Conservation (phyloP, 2,797 vertebrate genomes). For the Thripadectes ignobilis region DNA sequence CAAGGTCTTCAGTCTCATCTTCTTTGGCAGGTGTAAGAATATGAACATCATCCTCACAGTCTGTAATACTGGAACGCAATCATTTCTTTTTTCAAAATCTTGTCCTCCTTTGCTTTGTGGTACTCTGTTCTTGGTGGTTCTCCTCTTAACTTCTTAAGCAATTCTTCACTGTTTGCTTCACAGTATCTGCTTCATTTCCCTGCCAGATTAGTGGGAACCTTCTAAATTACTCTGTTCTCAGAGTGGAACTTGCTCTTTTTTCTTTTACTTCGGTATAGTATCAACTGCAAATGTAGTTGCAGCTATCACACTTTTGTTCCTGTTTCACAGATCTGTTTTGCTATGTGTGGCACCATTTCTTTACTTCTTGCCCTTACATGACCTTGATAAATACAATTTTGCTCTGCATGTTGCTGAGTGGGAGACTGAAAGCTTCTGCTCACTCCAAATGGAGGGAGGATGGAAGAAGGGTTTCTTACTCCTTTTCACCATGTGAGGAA, state of each 20-base stretch:
- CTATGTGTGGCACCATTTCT: neutral
- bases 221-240: neutral
- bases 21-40: neutral
- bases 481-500: neutral
- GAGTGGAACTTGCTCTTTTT: neutral
- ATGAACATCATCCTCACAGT: neutral
- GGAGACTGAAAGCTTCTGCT: neutral
- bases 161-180: neutral
- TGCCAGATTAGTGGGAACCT: neutral
- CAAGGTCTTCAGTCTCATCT: neutral
- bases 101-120: neutral
- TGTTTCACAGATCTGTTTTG: neutral
- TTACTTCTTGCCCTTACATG: neutral
- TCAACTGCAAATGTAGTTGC: neutral
- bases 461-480: neutral
- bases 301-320: neutral
- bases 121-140: neutral
- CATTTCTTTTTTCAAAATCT: neutral
- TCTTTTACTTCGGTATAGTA: neutral
- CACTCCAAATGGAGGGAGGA: neutral
- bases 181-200: neutral
- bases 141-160: neutral
- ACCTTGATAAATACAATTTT: neutral
- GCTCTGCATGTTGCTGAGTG: neutral
- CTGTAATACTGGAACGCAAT: neutral